These are phyloP conservation scores for Erebia epiphron DNA, from an alignment of 2,888 invertebrate genomes.

Conservation along the genomic window DNA sequence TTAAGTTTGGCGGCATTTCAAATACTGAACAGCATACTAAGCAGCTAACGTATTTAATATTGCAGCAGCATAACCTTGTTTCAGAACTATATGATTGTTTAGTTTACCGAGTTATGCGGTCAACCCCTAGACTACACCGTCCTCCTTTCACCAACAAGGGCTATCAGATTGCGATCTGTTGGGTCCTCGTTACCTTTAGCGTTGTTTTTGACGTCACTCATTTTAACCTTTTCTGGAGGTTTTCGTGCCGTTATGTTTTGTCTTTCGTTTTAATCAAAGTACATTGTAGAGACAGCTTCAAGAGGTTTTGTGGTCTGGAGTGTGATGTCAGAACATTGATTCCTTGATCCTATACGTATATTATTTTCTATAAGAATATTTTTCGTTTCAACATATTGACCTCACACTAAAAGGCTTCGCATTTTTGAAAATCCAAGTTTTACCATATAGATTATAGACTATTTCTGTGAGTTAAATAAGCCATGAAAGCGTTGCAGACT, in stretches of 20 bases:
- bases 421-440: too few relatives aligned
- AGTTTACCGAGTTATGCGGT: conserved; percentile 5
- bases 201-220: conserved; percentile 8
- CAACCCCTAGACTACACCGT: conserved; percentile 30
- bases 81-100: conserved; percentile 7
- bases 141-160: conserved; percentile 40
- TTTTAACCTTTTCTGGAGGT: conserved; percentile 12
- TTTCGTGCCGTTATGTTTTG: not conserved
- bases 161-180: conserved; percentile 38
- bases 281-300: not conserved
- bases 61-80: conserved; percentile 5
- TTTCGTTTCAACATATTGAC: too few relatives aligned
- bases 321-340: not conserved
- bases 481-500: too few relatives aligned
- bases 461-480: too few relatives aligned
- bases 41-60: conserved; percentile 9
- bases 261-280: not conserved
- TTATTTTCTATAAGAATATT: too few relatives aligned
- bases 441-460: too few relatives aligned
- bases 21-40: not conserved
- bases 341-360: not conserved
- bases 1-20: conserved; percentile 2
- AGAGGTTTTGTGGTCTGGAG: not conserved
- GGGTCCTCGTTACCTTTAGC: conserved; percentile 19
- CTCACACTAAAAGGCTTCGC: too few relatives aligned